Percentiles rank a stretch among this genome's conserved stretches.
Evolutionary conservation across 37 sponge, comb jelly and placozoan genomes (phyloP).

Genomic region (Hexactinellida sp.): DNA sequence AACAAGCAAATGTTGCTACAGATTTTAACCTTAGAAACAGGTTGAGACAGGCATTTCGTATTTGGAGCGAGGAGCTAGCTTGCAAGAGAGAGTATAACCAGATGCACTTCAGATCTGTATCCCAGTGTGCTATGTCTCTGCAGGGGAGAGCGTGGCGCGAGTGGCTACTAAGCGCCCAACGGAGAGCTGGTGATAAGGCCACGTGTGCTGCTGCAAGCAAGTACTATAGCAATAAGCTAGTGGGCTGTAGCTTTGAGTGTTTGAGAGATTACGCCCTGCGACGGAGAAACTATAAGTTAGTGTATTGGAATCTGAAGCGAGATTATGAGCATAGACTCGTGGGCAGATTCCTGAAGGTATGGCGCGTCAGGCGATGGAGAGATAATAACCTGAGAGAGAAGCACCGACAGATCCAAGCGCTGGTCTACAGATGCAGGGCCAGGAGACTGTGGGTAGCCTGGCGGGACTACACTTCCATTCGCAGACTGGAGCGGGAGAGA

Average conservation of each 20-base stretch:
- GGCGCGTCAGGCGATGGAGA: neutral
- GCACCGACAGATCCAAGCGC: neutral
- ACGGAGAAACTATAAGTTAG: neutral
- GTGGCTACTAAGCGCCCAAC: neutral
- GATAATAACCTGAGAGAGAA: neutral
- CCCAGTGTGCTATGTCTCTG: neutral
- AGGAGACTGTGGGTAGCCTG: neutral
- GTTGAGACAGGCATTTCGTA: neutral
- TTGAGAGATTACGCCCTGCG: neutral
- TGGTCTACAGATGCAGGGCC: neutral
- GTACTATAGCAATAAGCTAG: neutral
- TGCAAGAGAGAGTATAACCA: neutral
- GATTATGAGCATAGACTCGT: neutral
- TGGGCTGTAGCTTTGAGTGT: neutral
- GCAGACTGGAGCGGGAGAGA: neutral
- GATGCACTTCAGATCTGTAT: neutral
- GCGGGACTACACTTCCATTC: neutral
- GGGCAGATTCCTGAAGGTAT: neutral
- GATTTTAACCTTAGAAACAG: neutral
- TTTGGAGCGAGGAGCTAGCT: neutral
- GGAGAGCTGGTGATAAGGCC: neutral
- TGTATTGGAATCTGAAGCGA: neutral
- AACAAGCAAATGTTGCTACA: neutral
- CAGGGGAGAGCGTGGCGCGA: neutral
- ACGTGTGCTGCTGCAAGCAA: neutral